Conservation (phyloP, 2,888 invertebrate species). For the Platycheirus rosarum region DNA sequence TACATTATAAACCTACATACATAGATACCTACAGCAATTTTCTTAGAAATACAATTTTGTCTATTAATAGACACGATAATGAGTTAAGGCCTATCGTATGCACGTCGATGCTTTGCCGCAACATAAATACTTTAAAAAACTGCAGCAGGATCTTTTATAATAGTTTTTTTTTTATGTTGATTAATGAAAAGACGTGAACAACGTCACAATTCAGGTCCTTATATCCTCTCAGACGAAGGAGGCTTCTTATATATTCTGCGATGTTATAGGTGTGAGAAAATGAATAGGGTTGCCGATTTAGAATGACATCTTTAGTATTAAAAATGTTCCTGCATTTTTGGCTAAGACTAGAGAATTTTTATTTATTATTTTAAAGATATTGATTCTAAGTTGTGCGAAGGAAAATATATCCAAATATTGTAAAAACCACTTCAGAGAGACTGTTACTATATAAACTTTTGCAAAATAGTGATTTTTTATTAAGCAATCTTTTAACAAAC, state of each 20-base stretch:
- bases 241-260: constrained; percentile 27
- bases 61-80: constrained; percentile 22
- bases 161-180: neutral
- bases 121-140: constrained; percentile 32
- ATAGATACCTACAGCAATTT: neutral
- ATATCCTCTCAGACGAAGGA: constrained; percentile 22
- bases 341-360: too few species aligned
- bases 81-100: constrained; percentile 2
- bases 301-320: too few species aligned
- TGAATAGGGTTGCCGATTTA: constrained; percentile 8
- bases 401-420: too few species aligned
- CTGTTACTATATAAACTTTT: too few species aligned
- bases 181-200: constrained; percentile 31
- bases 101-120: constrained; percentile 11
- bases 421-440: too few species aligned
- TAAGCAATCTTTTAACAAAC: too few species aligned
- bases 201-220: constrained; percentile 28
- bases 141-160: constrained; percentile 17
- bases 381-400: too few species aligned
- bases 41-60: constrained; percentile 10
- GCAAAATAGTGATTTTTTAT: too few species aligned
- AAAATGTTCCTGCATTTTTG: too few species aligned
- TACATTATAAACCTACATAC: too few species aligned
- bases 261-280: constrained; percentile 3
- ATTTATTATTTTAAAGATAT: too few species aligned